These are phyloP conservation scores for Trachelus iudaicus DNA, from an alignment of 2,888 invertebrate genomes.

Conservation along the genomic window DNA sequence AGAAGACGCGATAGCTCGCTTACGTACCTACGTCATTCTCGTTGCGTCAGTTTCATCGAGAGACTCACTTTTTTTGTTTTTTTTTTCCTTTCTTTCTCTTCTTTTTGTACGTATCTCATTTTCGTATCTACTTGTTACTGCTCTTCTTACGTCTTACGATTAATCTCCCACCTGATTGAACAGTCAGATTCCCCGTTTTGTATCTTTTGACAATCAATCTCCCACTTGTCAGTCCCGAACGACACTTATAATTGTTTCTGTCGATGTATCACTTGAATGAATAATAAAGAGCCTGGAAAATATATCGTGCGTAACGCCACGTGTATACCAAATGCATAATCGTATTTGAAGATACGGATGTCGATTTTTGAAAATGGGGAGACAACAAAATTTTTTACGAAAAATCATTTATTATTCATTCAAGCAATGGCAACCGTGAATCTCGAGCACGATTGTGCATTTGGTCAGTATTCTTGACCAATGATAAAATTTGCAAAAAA, in stretches of 20 bases:
- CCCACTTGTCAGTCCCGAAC: neutral
- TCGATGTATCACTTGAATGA: constrained; percentile 56
- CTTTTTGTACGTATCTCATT: neutral
- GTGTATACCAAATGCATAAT: constrained; percentile 56
- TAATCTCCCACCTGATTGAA: neutral
- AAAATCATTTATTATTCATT: constrained; percentile 57
- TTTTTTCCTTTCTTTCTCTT: constrained; percentile 3
- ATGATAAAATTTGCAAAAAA: constrained; percentile 3
- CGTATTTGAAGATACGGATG: constrained; percentile 49
- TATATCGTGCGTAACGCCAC: constrained; percentile 17
- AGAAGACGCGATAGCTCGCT: constrained; percentile 13
- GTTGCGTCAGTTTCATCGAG: constrained; percentile 3
- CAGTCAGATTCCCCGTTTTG: neutral
- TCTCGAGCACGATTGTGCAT: constrained; percentile 58
- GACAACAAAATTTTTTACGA: neutral
- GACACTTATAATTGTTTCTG: neutral
- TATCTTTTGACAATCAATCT: neutral
- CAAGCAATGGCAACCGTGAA: constrained; percentile 38
- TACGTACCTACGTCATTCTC: constrained; percentile 9
- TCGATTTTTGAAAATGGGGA: constrained; percentile 6
- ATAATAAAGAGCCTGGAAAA: constrained; percentile 55
- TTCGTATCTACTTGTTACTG: neutral
- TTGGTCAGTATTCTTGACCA: constrained; percentile 42
- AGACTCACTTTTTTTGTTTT: neutral
- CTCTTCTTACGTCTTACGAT: neutral